A percentile compares a stretch with the other conserved stretches of the same genome.
Conservation (phyloP, 2,888 invertebrate species). For the Drosophila austrosaltans region DNA sequence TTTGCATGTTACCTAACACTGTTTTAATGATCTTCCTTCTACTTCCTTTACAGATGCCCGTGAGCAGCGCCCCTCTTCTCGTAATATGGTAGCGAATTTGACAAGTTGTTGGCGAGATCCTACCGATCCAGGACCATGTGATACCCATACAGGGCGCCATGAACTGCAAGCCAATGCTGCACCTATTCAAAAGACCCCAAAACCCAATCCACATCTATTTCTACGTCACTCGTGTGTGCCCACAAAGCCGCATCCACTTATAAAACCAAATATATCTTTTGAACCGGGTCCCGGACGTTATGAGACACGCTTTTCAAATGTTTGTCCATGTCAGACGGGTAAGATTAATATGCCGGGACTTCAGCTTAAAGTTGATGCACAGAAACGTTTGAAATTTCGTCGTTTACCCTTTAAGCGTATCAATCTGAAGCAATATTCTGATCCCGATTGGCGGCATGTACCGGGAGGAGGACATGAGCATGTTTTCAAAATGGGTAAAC, state of each 20-base stretch:
- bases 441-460: conserved; percentile 76
- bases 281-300: conserved; percentile 79
- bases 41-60: conserved; percentile 69
- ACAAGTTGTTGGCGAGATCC: conserved; percentile 70
- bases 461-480: conserved; percentile 66
- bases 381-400: conserved; percentile 77
- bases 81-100: conserved; percentile 64
- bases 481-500: conserved; percentile 59
- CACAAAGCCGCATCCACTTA: conserved; percentile 27
- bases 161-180: conserved; percentile 31
- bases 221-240: conserved; percentile 67
- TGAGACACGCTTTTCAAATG: conserved; percentile 56
- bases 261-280: conserved; percentile 58
- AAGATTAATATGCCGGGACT: conserved; percentile 58
- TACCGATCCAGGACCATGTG: conserved; percentile 69
- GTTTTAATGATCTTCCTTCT: not conserved
- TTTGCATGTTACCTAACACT: not conserved
- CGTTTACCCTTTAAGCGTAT: conserved; percentile 61
- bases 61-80: conserved; percentile 57
- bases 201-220: conserved; percentile 60
- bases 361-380: conserved; percentile 66
- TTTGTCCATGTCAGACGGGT: conserved; percentile 62
- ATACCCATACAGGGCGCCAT: conserved; percentile 51
- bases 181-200: not conserved
- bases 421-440: conserved; percentile 40